Base-by-base conservation (phyloP, 1,140 invertebrate species). In the Charaxes varanes region DNA sequence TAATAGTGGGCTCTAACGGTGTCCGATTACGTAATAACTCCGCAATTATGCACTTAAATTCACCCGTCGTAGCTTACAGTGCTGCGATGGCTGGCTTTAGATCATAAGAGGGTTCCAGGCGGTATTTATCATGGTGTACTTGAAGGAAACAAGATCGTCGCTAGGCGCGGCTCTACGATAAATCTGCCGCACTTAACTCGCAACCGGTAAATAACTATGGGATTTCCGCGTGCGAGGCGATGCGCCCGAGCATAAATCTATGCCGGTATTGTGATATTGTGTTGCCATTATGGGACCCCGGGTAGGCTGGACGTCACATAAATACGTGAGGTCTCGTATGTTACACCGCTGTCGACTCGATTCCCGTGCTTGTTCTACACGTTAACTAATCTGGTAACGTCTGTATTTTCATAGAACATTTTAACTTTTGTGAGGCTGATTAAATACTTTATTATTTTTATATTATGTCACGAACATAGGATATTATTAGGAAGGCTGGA, bases 171-270 rank as follows among this genome's bases (percentile, higher is more conserved):
- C 61, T 50, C 44, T 48, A 57, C 65, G 74, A 82, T 82, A 82
- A 82, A 82, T 82, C 77, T 79, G 74, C 77, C 68, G 77, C 74
- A 71, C 70, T 82, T 81, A 79, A 66, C 77, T 78, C 70, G 65
- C 76, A 71, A 81, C 70, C 74, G 77, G 78, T 82, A 82, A 82
- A 82, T 82, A 82, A 82, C 77, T 73, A 77, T 77, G 74, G 78
- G 78, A 82, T 82, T 82, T 82, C 74, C 78, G 72, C 71, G 70
- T 82, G 74, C 73, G 71, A 64, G 59, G 54, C 66, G 72, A 80
- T 77, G 70, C 71, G 70, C 73, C 54, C 42, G 64, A 53, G 70
- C 74, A 82, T 82, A 82, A 82, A 82, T 82, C 78, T 76, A 62
- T 73, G 74, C 74, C 71, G 54, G 76, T 71, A 82, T 82, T 82